phyloP scores from a whole-genome alignment of 2,888 invertebrate genomes.

The Yponomeuta evonymella region DNA sequence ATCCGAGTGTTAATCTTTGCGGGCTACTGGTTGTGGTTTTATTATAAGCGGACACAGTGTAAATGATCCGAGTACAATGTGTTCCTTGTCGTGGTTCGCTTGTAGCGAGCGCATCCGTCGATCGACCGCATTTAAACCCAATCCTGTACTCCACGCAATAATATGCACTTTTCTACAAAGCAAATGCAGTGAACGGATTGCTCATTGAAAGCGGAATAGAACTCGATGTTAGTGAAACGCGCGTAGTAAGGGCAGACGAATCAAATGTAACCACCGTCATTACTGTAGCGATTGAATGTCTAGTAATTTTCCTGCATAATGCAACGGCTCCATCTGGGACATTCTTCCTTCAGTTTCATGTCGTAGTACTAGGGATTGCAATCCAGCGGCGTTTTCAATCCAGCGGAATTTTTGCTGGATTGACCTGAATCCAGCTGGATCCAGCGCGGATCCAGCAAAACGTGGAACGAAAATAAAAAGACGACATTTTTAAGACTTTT shows the following conservation, averaged over 20 bases:
- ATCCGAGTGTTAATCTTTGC: too few species aligned
- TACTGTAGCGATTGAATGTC: neutral
- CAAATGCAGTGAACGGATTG: neutral
- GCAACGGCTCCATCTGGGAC: neutral
- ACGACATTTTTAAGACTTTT: too few species aligned
- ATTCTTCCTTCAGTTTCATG: neutral
- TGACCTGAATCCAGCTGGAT: too few species aligned
- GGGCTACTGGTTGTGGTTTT: neutral
- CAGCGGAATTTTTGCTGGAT: too few species aligned
- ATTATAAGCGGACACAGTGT: constrained; percentile 32
- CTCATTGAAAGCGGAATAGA: neutral
- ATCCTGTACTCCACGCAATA: constrained; percentile 18
- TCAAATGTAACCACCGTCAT: neutral
- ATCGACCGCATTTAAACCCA: constrained; percentile 40
- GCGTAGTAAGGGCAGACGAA: neutral
- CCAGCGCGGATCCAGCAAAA: too few species aligned
- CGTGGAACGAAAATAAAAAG: too few species aligned
- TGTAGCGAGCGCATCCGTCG: constrained; percentile 44
- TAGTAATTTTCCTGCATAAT: neutral
- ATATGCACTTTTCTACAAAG: constrained; percentile 11
- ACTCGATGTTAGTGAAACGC: neutral
- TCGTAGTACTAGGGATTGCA: too few species aligned
- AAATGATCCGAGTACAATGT: constrained; percentile 49
- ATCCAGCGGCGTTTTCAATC: too few species aligned
- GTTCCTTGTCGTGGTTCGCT: constrained; percentile 39